Conservation (phyloP, 2,888 invertebrate species). For the Andricus quercusramuli region DNA sequence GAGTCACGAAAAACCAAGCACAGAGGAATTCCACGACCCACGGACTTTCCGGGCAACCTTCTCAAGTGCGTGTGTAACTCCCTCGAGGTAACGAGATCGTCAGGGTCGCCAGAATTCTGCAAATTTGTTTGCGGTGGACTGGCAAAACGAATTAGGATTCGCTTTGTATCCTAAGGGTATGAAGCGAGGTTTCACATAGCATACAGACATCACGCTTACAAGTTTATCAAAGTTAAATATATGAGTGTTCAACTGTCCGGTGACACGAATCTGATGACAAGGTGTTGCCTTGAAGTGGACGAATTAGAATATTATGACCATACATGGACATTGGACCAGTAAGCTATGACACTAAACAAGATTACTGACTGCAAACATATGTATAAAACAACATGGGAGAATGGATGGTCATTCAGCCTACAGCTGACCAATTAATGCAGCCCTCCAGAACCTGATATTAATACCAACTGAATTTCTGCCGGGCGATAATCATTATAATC, state of each 20-base stretch:
- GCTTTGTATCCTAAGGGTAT: not conserved
- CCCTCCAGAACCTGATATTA: not conserved
- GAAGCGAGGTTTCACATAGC: too few species aligned
- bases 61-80: slow-evolving; percentile 17
- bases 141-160: slow-evolving; percentile 6
- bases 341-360: not conserved
- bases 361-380: not conserved
- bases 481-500: not conserved
- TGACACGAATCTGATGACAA: too few species aligned
- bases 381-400: not conserved
- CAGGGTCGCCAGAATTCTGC: slow-evolving; percentile 52
- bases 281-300: too few species aligned
- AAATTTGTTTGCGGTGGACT: slow-evolving; percentile 53
- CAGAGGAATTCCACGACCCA: slow-evolving; percentile 62
- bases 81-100: slow-evolving; percentile 52
- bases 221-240: not conserved
- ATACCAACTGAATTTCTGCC: not conserved
- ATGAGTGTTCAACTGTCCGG: too few species aligned
- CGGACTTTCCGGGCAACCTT: slow-evolving; percentile 47
- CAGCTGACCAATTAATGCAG: not conserved
- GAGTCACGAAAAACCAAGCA: slow-evolving; percentile 73
- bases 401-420: not conserved
- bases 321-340: too few species aligned
- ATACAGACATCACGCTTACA: not conserved
- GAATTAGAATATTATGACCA: too few species aligned